Evolutionary conservation across 2,888 invertebrate species (phyloP), one percentile per base, ranked within the genome.

Genomic region (Brachyptera putata): DNA sequence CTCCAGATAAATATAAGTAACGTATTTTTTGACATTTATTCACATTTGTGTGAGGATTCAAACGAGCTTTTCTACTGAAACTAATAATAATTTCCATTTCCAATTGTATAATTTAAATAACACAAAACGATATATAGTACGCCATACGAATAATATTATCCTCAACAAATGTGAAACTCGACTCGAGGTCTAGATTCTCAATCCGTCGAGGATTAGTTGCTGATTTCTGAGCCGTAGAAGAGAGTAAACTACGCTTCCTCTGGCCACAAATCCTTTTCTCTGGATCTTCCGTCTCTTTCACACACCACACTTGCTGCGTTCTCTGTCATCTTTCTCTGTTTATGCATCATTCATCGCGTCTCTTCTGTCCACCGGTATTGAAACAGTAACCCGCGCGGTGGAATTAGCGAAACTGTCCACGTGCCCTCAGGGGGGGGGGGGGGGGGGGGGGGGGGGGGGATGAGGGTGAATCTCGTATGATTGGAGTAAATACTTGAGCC

Each of bases 181-280:
- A 7, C 30, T 7, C 30, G 3, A 43, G 43, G 43, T 21, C 43
- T 43, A 43, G 18, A 4, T 43, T 43, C 43, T 43, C 7, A 3
- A 11, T 4, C n/a, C n/a, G 16, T 11, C 21, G 43, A 43, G 43
- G 21, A 21, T 43, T 11, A 18, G 11, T 43, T 43, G 11, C n/a
- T 5, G 16, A 18, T 16, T 43, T 43, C 11, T 21, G 18, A 43
- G 21, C n/a, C 18, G 43, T 16, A 43, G 16, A 16, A 21, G 43
- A 43, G 18, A 43, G 18, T n/a, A n/a, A n/a, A n/a, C n/a, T n/a
- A n/a, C n/a, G n/a, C n/a, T n/a, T 18, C 43, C 43, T 43, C 43
- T n/a, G 21, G 14, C 43, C 43, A 18, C 43, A 43, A 43, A 43
- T 43, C 43, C 43, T 43, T 43, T 43, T 43, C 43, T 43, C 43